phyloP scores from a whole-genome alignment of 2,888 invertebrate species.

The Meandrusa payeni region DNA sequence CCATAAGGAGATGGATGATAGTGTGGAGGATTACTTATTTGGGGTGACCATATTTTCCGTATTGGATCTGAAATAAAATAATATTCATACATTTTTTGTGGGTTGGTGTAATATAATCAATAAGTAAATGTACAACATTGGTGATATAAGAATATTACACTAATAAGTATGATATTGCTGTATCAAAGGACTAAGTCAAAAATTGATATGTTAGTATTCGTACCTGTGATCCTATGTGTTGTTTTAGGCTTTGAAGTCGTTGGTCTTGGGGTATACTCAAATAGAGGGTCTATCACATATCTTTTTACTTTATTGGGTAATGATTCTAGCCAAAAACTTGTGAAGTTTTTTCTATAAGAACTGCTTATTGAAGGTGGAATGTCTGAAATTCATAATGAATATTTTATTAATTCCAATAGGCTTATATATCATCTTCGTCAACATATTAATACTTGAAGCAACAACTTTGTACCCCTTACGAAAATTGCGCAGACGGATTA shows the following conservation, averaged over 20 bases:
- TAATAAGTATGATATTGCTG: no score
- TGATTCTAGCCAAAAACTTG: slow-evolving; percentile 92
- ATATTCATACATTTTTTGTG: no score
- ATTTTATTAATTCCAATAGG: no score
- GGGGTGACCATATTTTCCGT: slow-evolving; percentile 52
- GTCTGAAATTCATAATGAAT: no score
- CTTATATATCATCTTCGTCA: no score
- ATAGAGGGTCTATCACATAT: slow-evolving; percentile 64
- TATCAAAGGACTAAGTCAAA: neutral
- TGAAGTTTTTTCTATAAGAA: slow-evolving; percentile 88
- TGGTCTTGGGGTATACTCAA: slow-evolving; percentile 52
- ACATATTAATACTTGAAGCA: no score
- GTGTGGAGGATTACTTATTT: slow-evolving; percentile 42
- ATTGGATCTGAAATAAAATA: slow-evolving; percentile 44
- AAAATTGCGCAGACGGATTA: no score
- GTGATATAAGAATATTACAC: no score
- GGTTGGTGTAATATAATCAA: no score
- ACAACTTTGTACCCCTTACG: no score
- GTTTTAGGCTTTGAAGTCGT: slow-evolving; percentile 49
- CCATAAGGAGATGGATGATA: slow-evolving; percentile 52
- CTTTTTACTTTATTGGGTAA: slow-evolving; percentile 87
- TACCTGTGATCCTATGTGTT: slow-evolving; percentile 51
- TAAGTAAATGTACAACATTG: no score
- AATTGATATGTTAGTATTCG: neutral
- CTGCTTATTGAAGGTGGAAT: slow-evolving; percentile 87